Percentiles rank a stretch among this genome's conserved stretches.
These are phyloP conservation scores for Linnaemya tessellans DNA, from an alignment of 2,888 invertebrate genomes.

Conservation along the genomic window DNA sequence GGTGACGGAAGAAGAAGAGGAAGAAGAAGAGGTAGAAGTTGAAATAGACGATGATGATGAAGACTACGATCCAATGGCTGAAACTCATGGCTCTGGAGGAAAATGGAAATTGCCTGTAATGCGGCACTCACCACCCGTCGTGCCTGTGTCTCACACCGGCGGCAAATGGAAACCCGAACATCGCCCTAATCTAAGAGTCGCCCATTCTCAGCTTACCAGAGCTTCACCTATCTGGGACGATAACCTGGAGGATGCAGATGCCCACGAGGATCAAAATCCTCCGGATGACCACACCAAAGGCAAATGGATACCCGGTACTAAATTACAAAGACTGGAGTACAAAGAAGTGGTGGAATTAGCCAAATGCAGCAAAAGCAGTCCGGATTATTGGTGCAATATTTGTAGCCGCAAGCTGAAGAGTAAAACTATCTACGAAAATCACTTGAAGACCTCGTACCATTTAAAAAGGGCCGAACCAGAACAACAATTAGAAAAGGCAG, in stretches of 20 bases:
- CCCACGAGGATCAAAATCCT: constrained; percentile 84
- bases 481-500: constrained; percentile 87
- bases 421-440: constrained; percentile 89
- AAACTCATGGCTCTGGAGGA: constrained; percentile 73
- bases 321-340: constrained; percentile 85
- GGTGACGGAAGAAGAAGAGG: constrained; percentile 81
- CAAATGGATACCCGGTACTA: constrained; percentile 91
- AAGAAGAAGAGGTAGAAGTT: constrained; percentile 83
- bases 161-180: constrained; percentile 90
- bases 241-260: constrained; percentile 80
- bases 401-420: constrained; percentile 91
- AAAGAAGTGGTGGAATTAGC: constrained; percentile 81
- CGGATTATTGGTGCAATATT: constrained; percentile 89
- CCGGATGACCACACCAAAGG: constrained; percentile 88
- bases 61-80: constrained; percentile 84
- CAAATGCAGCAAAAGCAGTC: constrained; percentile 70
- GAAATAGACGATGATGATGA: constrained; percentile 83
- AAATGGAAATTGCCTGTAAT: constrained; percentile 75
- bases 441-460: constrained; percentile 90
- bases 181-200: constrained; percentile 78
- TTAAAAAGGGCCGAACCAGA: constrained; percentile 87
- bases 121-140: constrained; percentile 81
- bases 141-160: constrained; percentile 86
- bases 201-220: constrained; percentile 77
- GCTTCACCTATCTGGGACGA: constrained; percentile 85